Evolutionary conservation across 2,888 invertebrate species (phyloP), one percentile per base, ranked within the genome.

Genomic region (Synanthedon vespiformis): DNA sequence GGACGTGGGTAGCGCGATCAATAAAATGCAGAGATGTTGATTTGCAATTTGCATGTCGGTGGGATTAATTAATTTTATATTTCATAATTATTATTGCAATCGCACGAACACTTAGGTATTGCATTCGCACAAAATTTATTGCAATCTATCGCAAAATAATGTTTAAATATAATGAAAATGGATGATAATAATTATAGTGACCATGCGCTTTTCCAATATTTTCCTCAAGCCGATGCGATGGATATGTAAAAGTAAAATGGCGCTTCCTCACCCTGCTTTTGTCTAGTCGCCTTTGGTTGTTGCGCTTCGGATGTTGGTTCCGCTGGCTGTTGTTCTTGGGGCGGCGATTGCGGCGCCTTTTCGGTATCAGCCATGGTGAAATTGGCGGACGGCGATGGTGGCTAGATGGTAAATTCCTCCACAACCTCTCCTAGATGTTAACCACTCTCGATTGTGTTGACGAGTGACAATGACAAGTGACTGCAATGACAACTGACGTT

Each of bases 351-450:
- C 90, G 92, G 91, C 90, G 92, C 92, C 89, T 93, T 93, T 89
- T 95, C 96, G 91, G 95, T 93, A 94, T 97, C 96, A 94, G 96
- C 95, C 96, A 97, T 96, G 93, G 91, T 92, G 92, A 91, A 91
- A 89, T 91, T 91, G 90, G 90, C 90, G 90, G 90, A 90, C 89
- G 91, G 90, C 91, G 91, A 90, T 91, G 91, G 90, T 90, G 89
- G 87, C 84, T 85, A 88, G 89, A 88, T 89, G 89, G 90, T 90
- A 90, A 90, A 89, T 90, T 89, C 91, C 92, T 91, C 91, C 92
- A 91, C 92, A 90, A 90, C 91, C 91, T 89, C 90, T 90, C 89
- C 90, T 89, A 87, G 91, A 90, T 91, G 91, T 92, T 91, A 86
- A 89, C 89, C 88, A 88, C 89, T 89, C 88, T 89, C 89, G 89